Base-by-base conservation (phyloP, 2,113 vertebrate species). In the Ivindomyrus marchei region DNA sequence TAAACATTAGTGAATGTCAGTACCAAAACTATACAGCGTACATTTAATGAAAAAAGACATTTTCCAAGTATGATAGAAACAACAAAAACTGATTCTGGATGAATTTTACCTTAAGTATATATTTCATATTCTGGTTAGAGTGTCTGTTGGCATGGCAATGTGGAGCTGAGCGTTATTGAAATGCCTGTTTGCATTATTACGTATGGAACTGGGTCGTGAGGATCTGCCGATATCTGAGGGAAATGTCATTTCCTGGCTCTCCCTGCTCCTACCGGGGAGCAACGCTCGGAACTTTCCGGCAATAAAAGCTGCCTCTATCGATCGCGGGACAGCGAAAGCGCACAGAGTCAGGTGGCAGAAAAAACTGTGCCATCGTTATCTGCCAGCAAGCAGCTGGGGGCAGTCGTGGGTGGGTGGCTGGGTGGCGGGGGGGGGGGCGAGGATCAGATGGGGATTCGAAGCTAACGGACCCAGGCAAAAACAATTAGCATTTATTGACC, bases 181-280 rank as follows among this genome's bases (percentile, higher is more conserved):
- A 87, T 36, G 49, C 47, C 10, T 53, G 85, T 87, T 87, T 87
- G 85, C 85, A 87, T 87, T 87, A 87, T 87, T 87, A 87, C 50
- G 50, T 87, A 39, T 87, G 85, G 85, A 87, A 87, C n/a, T 87
- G 85, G 85, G 50, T 53, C 50, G 50, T 87, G 85, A 87, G 27
- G 50, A 36, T 53, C n/a, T 53, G 50, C 50, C 31, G 50, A 86
- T 86, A 86, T 85, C 45, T 50, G n/a, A 50, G 45, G 42, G 85
- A 87, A 87, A 87, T 87, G 85, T 56, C 85, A 87, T 56, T 50
- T 56, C 85, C 85, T 31, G 50, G 50, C 49, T 36, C 27, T 19
- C 11, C 1, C 24, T 87, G n/a, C 17, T 36, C 1, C 50, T 36
- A 17, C 49, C 1, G 10, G 62, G 62, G 47, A 36, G 27, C 50